phyloP scores from a whole-genome alignment of 2,113 vertebrate species.

The Neogobius melanostomus region DNA sequence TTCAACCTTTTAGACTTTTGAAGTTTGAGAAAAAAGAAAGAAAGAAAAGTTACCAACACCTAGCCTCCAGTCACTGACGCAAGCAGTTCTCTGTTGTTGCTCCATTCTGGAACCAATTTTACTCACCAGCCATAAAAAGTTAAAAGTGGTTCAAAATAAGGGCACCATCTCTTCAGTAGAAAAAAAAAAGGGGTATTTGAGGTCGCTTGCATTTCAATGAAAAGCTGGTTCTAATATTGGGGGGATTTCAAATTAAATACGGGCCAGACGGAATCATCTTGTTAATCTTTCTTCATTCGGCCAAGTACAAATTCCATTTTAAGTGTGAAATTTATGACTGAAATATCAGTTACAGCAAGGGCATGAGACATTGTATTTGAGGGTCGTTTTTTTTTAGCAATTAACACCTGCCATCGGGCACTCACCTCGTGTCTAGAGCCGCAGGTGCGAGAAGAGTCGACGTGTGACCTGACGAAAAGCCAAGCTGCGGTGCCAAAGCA shows the following conservation, averaged over 20 bases:
- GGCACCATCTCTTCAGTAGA: not conserved
- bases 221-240: conserved; percentile 17
- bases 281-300: not conserved
- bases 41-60: conserved; percentile 3
- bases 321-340: conserved; percentile 24
- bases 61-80: not conserved
- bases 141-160: conserved; percentile 10
- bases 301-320: conserved; percentile 18
- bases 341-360: conserved; percentile 12
- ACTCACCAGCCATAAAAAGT: conserved; percentile 11
- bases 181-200: not conserved
- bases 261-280: conserved; percentile 7
- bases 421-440: conserved; percentile 56
- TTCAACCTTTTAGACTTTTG: not conserved
- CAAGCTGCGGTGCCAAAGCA: conserved; percentile 62
- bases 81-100: conserved; percentile 10
- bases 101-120: conserved; percentile 5
- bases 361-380: conserved; percentile 14
- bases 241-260: conserved; percentile 10
- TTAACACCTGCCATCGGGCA: conserved; percentile 72
- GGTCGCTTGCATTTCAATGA: conserved; percentile 11
- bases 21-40: not conserved
- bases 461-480: conserved; percentile 71
- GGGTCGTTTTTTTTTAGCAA: conserved; percentile 44
- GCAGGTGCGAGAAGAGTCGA: conserved; percentile 57